phyloP scores from a whole-genome alignment of 2,797 vertebrate genomes.

The Silurus aristotelis region DNA sequence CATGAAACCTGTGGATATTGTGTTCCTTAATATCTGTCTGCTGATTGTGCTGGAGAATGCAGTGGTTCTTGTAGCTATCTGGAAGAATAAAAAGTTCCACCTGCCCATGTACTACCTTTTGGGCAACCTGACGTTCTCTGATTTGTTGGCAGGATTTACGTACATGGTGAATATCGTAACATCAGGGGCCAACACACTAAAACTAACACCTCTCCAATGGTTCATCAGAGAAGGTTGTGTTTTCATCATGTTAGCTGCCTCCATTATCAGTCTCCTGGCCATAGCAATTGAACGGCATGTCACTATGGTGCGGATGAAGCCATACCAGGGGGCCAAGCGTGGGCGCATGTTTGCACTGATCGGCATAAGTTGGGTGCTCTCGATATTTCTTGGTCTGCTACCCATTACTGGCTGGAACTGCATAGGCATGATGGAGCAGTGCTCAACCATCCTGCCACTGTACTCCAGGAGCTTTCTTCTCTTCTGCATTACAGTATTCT shows the following conservation, averaged over 20 bases:
- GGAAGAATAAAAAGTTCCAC: slow-evolving; percentile 89
- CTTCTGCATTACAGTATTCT: slow-evolving; percentile 82
- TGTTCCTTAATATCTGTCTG: slow-evolving; percentile 82
- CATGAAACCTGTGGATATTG: slow-evolving; percentile 76
- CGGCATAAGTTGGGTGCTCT: slow-evolving; percentile 80
- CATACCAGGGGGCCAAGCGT: slow-evolving; percentile 79
- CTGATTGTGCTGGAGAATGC: slow-evolving; percentile 85
- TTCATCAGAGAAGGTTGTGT: slow-evolving; percentile 86
- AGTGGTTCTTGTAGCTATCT: slow-evolving; percentile 83
- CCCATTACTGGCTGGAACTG: slow-evolving; percentile 90
- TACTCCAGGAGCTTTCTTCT: slow-evolving; percentile 88
- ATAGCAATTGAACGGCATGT: slow-evolving; percentile 90
- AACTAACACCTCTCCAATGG: slow-evolving; percentile 83
- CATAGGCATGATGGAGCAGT: slow-evolving; percentile 73
- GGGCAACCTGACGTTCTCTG: slow-evolving; percentile 87
- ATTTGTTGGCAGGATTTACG: slow-evolving; percentile 85
- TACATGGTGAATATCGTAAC: slow-evolving; percentile 88
- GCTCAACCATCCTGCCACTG: slow-evolving; percentile 87
- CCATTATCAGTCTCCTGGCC: slow-evolving; percentile 85
- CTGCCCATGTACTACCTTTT: slow-evolving; percentile 88
- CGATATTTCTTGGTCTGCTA: slow-evolving; percentile 81
- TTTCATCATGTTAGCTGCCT: slow-evolving; percentile 85
- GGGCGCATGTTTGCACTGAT: slow-evolving; percentile 83
- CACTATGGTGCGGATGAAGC: slow-evolving; percentile 88
- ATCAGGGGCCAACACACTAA: slow-evolving; percentile 82